Evolutionary conservation across 2,113 vertebrate genomes (phyloP).

Genomic region (Rafetus swinhoei): DNA sequence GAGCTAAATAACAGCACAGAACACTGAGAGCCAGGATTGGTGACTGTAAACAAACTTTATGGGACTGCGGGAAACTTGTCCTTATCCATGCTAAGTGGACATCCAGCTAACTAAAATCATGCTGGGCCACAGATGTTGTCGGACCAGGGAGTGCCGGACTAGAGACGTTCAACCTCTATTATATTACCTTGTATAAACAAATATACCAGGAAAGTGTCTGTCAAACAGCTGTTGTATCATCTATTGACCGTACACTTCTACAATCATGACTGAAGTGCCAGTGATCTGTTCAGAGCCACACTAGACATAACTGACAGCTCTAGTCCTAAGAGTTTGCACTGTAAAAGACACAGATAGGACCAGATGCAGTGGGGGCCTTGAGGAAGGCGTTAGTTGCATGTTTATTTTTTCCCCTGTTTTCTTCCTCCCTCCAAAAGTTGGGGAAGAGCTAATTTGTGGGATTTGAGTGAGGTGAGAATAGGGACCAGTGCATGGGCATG

Average conservation of each 20-base stretch:
- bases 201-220: background rate
- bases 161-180: no score
- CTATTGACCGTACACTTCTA: background rate
- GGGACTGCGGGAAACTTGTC: no score
- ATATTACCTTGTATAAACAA: background rate
- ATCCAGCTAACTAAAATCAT: no score
- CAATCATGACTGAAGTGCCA: accelerated
- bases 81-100: no score
- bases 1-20: no score
- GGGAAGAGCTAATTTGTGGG: background rate
- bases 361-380: accelerated
- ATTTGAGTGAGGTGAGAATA: background rate
- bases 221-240: background rate
- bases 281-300: background rate
- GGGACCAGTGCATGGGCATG: background rate
- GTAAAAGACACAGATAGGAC: background rate
- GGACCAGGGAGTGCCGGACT: no score
- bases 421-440: background rate
- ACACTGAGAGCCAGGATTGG: no score
- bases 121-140: no score
- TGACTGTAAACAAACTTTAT: no score
- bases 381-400: accelerated
- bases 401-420: background rate
- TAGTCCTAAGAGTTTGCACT: background rate
- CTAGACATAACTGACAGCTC: accelerated